Percentiles rank a stretch among this genome's conserved stretches.
These are phyloP conservation scores for Dissostichus mawsoni DNA, from an alignment of 2,113 vertebrate genomes.

Conservation along the genomic window DNA sequence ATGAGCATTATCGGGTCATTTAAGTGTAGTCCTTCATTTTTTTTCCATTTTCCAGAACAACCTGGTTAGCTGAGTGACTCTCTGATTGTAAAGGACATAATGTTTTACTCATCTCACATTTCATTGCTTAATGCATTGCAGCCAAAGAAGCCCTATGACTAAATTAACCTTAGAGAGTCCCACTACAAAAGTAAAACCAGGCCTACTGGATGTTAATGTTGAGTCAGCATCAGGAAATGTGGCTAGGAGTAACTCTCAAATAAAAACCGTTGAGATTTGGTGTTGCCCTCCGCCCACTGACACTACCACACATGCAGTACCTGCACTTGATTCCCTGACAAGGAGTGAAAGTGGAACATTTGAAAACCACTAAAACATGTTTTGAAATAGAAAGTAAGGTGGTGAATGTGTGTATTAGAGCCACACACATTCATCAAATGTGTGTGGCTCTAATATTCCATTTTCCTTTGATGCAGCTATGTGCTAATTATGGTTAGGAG, in stretches of 20 bases:
- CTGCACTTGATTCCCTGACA: conserved; percentile 12
- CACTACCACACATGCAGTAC: background rate
- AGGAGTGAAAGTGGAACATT: conserved; percentile 11
- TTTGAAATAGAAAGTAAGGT: background rate
- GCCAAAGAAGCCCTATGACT: background rate
- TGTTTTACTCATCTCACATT: background rate
- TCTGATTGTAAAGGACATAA: background rate
- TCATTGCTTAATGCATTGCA: background rate
- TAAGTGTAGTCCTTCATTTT: background rate
- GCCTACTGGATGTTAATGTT: background rate
- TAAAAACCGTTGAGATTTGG: background rate
- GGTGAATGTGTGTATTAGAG: background rate
- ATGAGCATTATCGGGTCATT: no score
- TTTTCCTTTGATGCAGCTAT: conserved; percentile 5
- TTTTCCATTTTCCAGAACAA: background rate
- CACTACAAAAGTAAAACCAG: background rate
- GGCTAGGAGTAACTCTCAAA: background rate
- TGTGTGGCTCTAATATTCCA: conserved; percentile 11
- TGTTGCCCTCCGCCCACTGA: background rate
- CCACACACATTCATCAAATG: background rate
- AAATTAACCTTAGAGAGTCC: background rate
- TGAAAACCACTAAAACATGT: conserved; percentile 1
- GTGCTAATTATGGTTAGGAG: conserved; percentile 28
- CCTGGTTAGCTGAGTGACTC: background rate
- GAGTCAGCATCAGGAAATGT: background rate